phyloP scores from a whole-genome alignment of 2,797 vertebrate genomes.

The Phoebastria nigripes region DNA sequence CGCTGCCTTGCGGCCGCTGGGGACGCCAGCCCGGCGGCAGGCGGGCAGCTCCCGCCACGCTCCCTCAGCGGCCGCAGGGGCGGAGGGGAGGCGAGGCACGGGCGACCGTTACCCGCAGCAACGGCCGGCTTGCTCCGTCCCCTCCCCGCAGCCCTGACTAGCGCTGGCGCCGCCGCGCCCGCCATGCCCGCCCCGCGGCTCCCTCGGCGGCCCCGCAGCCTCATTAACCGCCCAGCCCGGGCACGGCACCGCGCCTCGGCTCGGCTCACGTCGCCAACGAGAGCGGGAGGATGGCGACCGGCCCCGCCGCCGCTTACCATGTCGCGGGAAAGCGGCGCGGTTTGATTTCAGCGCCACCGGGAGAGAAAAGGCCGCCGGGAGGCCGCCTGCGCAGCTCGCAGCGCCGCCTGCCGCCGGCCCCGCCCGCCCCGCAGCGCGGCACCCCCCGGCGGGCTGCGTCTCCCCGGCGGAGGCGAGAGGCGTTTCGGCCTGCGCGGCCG shows the following conservation, averaged over 20 bases:
- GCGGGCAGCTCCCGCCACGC: background rate
- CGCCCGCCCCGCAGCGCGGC: background rate
- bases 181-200: background rate
- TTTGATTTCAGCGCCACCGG: slow-evolving; percentile 53
- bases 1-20: background rate
- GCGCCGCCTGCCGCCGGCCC: slow-evolving; percentile 18
- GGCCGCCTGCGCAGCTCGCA: background rate
- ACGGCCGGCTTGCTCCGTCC: background rate
- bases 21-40: rapidly evolving
- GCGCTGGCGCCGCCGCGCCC: background rate
- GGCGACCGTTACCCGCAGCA: background rate
- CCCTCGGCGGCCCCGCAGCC: background rate
- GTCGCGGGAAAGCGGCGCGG: background rate
- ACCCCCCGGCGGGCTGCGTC: background rate
- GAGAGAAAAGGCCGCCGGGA: background rate
- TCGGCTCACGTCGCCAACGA: background rate
- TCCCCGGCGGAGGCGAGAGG: background rate
- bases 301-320: slow-evolving; percentile 16
- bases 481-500: background rate
- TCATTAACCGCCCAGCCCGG: background rate
- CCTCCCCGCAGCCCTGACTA: background rate
- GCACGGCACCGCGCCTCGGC: no score
- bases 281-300: no score
- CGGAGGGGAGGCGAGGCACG: background rate
- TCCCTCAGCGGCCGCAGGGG: background rate